Evolutionary conservation across 2,113 vertebrate species (phyloP).

Genomic region (Psilopogon haemacephalus): DNA sequence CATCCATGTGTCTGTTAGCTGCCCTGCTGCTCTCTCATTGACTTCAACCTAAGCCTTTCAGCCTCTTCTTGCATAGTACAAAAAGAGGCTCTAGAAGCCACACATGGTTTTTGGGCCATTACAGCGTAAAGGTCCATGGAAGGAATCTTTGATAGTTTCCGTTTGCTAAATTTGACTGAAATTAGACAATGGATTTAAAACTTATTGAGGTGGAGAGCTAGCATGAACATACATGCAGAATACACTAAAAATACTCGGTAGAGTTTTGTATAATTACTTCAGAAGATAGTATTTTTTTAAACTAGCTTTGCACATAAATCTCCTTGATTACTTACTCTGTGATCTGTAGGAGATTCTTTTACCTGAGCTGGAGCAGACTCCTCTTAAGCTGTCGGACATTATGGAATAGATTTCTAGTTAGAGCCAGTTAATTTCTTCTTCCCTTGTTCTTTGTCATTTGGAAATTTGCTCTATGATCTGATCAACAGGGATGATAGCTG

Average conservation of each 20-base stretch:
- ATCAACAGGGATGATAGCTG: neutral
- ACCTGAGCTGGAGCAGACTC: neutral
- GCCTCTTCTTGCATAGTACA: neutral
- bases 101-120: neutral
- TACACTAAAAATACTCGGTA: neutral
- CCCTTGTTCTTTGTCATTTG: neutral
- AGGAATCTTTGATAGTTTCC: neutral
- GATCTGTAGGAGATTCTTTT: neutral
- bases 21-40: neutral
- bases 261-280: neutral
- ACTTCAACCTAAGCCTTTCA: neutral
- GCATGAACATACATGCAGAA: neutral
- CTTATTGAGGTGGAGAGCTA: accelerated
- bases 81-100: neutral
- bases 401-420: neutral
- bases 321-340: neutral
- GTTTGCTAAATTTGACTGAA: neutral
- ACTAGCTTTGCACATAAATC: neutral
- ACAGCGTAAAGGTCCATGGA: neutral
- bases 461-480: neutral
- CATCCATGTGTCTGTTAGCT: neutral
- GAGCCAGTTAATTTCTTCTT: neutral
- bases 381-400: neutral
- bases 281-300: neutral
- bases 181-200: neutral